A percentile compares a stretch with the other conserved stretches of the same genome.
Evolutionary conservation across 2,888 invertebrate species (phyloP).

Genomic region (Corbicula japonica): DNA sequence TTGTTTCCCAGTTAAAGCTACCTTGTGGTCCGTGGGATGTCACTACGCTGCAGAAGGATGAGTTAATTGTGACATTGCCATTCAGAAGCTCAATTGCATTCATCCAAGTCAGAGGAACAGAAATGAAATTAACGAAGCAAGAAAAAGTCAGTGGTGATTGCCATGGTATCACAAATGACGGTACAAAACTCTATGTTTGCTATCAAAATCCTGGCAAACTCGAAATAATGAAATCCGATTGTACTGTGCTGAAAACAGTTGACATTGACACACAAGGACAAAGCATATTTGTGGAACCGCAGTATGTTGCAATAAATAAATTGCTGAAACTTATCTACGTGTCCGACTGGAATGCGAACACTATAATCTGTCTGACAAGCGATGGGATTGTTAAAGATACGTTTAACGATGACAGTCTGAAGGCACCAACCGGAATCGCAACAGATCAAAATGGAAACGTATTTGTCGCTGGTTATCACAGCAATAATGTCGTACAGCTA

Average conservation of each 20-base stretch:
- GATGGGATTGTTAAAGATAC: background rate
- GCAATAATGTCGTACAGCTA: slow-evolving; percentile 3
- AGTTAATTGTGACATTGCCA: slow-evolving; percentile 1
- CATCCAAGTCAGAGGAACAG: background rate
- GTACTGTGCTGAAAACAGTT: background rate
- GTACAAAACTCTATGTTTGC: background rate
- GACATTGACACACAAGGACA: background rate
- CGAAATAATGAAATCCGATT: background rate
- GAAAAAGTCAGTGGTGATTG: background rate
- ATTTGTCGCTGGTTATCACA: slow-evolving; percentile 13
- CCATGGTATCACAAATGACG: slow-evolving; percentile 10
- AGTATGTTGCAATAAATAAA: background rate
- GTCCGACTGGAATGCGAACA: background rate
- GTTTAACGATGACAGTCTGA: background rate
- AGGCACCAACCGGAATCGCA: slow-evolving; percentile 8
- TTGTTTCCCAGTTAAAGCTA: background rate
- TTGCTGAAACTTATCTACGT: background rate
- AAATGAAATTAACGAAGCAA: slow-evolving; percentile 1
- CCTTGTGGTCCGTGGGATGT: slow-evolving; percentile 8
- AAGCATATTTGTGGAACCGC: background rate
- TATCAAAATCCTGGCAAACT: slow-evolving; percentile 4
- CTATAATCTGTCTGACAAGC: background rate
- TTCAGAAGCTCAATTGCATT: background rate
- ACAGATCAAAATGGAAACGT: slow-evolving; percentile 6
- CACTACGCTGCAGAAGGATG: background rate